Conservation (phyloP, 1,140 invertebrate species). For the Trypoxylus dichotomus region DNA sequence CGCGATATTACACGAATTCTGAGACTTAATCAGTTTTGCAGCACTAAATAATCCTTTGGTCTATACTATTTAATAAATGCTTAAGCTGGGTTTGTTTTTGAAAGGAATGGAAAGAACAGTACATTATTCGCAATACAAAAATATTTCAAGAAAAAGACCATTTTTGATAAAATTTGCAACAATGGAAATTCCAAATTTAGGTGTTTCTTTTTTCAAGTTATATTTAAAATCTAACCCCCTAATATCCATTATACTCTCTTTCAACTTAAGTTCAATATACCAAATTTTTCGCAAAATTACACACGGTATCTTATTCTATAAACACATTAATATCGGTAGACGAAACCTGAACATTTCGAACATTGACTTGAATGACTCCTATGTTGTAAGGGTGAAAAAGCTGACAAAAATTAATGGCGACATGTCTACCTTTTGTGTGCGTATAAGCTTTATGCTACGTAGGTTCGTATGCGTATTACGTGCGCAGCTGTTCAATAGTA, state of each 20-base stretch:
- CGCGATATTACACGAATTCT: no score
- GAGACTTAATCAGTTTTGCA: no score
- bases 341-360: slow-evolving; percentile 20
- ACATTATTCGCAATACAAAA: not conserved
- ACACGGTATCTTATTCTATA: slow-evolving; percentile 33
- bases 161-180: not conserved
- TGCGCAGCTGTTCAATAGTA: not conserved
- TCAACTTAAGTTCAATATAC: not conserved
- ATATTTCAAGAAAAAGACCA: not conserved
- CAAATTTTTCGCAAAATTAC: slow-evolving; percentile 3
- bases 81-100: no score
- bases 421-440: slow-evolving; percentile 22
- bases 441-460: slow-evolving; percentile 5
- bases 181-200: no score
- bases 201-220: no score
- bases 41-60: no score
- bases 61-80: no score
- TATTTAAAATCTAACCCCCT: not conserved
- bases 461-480: not conserved
- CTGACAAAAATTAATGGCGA: slow-evolving; percentile 35
- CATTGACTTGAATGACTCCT: slow-evolving; percentile 18
- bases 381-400: not conserved
- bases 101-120: no score
- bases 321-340: slow-evolving; percentile 21
- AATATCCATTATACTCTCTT: not conserved